These are phyloP conservation scores for Rattus rattus DNA, from an alignment of 2,113 vertebrate species.

Conservation along the genomic window DNA sequence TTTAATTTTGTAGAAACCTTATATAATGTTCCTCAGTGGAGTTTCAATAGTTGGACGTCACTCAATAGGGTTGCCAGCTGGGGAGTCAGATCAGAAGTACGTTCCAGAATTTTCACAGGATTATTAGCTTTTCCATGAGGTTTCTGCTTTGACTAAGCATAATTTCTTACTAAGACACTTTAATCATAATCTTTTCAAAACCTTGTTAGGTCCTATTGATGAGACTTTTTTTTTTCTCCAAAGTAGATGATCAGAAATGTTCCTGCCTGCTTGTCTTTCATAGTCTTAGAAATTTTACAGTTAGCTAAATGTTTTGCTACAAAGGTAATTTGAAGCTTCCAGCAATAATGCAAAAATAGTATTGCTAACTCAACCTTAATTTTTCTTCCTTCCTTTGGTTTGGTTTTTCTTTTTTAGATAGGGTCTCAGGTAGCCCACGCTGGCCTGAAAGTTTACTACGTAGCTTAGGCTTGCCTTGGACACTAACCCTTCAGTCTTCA, in stretches of 20 bases:
- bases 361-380: neutral
- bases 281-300: neutral
- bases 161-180: conserved; percentile 12
- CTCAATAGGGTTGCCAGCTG: neutral
- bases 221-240: neutral
- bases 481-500: neutral
- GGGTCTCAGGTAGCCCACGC: neutral
- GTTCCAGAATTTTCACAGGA: neutral
- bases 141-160: neutral
- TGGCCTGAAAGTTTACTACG: neutral
- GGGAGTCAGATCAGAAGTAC: neutral
- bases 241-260: neutral
- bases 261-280: neutral
- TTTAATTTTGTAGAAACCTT: conserved; percentile 10
- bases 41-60: neutral
- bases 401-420: neutral
- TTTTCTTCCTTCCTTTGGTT: neutral
- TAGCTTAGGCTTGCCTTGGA: neutral
- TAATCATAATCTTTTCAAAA: conserved; percentile 6
- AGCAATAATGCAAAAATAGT: neutral
- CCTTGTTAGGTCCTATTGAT: neutral
- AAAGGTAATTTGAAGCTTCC: neutral
- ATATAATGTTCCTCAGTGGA: neutral
- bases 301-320: neutral
- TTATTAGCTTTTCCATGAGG: neutral